phyloP scores from a whole-genome alignment of 2,888 invertebrate species.

The Sericinus montela region DNA sequence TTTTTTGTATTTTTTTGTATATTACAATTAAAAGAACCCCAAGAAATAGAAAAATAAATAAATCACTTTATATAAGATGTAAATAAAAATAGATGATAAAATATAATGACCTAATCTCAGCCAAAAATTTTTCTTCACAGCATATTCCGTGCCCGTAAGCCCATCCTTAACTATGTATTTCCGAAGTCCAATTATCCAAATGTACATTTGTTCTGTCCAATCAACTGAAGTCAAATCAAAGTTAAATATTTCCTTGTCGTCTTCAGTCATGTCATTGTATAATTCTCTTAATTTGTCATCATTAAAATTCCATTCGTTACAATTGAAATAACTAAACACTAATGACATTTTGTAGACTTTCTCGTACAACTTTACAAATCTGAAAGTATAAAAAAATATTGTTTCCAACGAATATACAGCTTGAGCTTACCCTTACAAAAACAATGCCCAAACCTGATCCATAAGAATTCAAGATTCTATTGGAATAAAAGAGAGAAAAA shows the following conservation, averaged over 20 bases:
- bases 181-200: slow-evolving; percentile 32
- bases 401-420: too few species aligned
- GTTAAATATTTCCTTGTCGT: slow-evolving; percentile 34
- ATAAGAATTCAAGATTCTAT: too few species aligned
- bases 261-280: slow-evolving; percentile 21
- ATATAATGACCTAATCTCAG: slow-evolving; percentile 23
- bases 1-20: too few species aligned
- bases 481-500: too few species aligned
- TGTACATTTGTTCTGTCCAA: slow-evolving; percentile 24
- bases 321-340: slow-evolving; percentile 26
- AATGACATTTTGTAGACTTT: slow-evolving; percentile 30
- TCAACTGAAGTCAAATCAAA: slow-evolving; percentile 30
- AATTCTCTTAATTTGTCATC: slow-evolving; percentile 29
- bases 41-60: neutral
- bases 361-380: slow-evolving; percentile 29
- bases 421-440: too few species aligned
- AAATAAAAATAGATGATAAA: slow-evolving; percentile 10
- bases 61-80: slow-evolving; percentile 15
- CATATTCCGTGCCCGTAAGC: slow-evolving; percentile 23
- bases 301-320: slow-evolving; percentile 31
- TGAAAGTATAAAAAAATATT: slow-evolving; percentile 18
- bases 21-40: neutral
- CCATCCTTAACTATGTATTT: slow-evolving; percentile 35
- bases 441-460: too few species aligned
- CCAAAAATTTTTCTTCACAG: slow-evolving; percentile 23